These are phyloP conservation scores for Xyrichtys novacula DNA, from an alignment of 2,797 vertebrate genomes.

Conservation along the genomic window DNA sequence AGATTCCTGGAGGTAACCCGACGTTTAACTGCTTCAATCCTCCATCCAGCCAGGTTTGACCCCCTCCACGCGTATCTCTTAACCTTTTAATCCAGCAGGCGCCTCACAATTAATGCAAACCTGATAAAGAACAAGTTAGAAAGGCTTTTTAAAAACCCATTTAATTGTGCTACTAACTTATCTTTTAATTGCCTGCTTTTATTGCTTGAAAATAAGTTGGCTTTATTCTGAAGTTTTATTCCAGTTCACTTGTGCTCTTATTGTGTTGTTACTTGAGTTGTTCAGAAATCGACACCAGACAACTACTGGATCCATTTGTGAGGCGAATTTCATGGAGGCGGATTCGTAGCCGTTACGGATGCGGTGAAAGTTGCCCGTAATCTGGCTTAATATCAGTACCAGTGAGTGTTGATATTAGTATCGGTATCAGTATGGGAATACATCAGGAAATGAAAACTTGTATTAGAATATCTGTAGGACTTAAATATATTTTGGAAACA, in stretches of 20 bases:
- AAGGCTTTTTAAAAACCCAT: constrained; percentile 56
- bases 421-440: too few relatives aligned
- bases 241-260: constrained; percentile 8
- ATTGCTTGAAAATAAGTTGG: constrained; percentile 43
- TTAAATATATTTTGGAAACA: too few relatives aligned
- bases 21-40: constrained; percentile 38
- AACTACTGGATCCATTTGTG: too few relatives aligned
- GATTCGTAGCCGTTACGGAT: too few relatives aligned
- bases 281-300: background rate
- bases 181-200: constrained; percentile 80
- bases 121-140: constrained; percentile 69
- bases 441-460: too few relatives aligned
- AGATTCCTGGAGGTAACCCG: constrained; percentile 57
- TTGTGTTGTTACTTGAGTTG: constrained; percentile 1
- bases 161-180: constrained; percentile 71
- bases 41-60: constrained; percentile 48
- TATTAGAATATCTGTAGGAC: too few relatives aligned
- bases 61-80: constrained; percentile 58
- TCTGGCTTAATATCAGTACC: too few relatives aligned
- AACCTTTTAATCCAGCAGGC: constrained; percentile 76
- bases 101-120: constrained; percentile 72
- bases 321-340: too few relatives aligned
- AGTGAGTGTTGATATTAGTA: too few relatives aligned
- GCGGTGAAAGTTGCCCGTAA: too few relatives aligned
- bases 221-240: constrained; percentile 46